phyloP scores from a whole-genome alignment of 2,888 invertebrate species.

The Drosophila kambysellisi region DNA sequence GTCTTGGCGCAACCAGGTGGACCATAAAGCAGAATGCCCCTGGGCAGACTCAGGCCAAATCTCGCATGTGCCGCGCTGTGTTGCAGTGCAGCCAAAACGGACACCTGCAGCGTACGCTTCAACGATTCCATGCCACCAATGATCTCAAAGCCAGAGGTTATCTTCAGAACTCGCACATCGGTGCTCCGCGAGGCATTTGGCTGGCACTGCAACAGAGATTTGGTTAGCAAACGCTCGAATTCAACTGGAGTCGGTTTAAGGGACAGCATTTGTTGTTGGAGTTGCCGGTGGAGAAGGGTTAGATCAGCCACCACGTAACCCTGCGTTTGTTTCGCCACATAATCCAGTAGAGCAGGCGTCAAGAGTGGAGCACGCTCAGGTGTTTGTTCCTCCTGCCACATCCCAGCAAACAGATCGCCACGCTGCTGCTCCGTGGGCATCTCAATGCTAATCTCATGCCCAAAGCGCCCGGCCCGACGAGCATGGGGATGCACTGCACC shows the following conservation, averaged over 20 bases:
- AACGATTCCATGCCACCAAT: conserved; percentile 87
- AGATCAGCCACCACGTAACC: conserved; percentile 88
- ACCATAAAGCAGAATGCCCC: conserved; percentile 88
- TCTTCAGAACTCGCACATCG: conserved; percentile 84
- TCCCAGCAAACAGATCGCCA: conserved; percentile 82
- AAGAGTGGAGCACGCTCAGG: conserved; percentile 19
- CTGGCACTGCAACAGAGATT: conserved; percentile 55
- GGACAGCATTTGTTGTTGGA: conserved; percentile 68
- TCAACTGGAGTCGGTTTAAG: not conserved
- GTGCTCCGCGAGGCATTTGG: conserved; percentile 85
- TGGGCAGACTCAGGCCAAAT: conserved; percentile 87
- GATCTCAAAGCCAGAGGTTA: conserved; percentile 85
- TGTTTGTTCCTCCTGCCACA: conserved; percentile 55
- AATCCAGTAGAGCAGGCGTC: conserved; percentile 65
- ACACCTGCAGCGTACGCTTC: conserved; percentile 86
- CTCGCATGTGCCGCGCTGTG: conserved; percentile 86
- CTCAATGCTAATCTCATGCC: conserved; percentile 86
- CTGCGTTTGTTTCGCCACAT: conserved; percentile 85
- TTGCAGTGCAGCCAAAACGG: conserved; percentile 87
- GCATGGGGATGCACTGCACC: conserved; percentile 85
- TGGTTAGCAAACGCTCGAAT: conserved; percentile 34
- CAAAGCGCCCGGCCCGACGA: conserved; percentile 86
- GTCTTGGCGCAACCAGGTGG: conserved; percentile 90
- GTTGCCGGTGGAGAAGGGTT: conserved; percentile 84
- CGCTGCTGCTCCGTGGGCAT: conserved; percentile 86